phyloP scores from a whole-genome alignment of 2,113 vertebrate genomes.

The Electrona antarctica region DNA sequence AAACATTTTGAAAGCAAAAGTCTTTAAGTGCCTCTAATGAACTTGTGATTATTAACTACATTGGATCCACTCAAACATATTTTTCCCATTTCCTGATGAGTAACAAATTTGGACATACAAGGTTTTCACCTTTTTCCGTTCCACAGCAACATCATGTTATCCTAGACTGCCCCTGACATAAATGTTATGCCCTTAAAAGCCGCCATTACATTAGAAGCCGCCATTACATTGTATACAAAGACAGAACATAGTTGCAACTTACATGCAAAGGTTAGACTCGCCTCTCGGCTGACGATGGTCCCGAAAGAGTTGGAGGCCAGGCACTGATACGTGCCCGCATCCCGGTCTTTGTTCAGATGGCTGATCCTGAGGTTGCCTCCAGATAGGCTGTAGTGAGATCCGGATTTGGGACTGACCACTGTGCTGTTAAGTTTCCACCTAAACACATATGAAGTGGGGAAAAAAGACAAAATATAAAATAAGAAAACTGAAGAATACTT shows the following conservation, averaged over 20 bases:
- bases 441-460: slow-evolving; percentile 25
- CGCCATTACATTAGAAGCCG: neutral
- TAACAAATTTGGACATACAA: no score
- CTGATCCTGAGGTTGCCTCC: slow-evolving; percentile 93
- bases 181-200: slow-evolving; percentile 26
- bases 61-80: no score
- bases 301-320: slow-evolving; percentile 93
- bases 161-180: neutral
- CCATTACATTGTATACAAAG: slow-evolving; percentile 20
- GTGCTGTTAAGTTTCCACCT: slow-evolving; percentile 98
- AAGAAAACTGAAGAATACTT: neutral
- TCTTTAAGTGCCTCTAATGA: neutral
- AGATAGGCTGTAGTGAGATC: slow-evolving; percentile 89
- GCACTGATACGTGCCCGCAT: slow-evolving; percentile 93
- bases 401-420: slow-evolving; percentile 82
- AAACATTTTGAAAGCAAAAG: neutral
- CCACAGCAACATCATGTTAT: neutral
- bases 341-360: slow-evolving; percentile 88
- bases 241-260: slow-evolving; percentile 72
- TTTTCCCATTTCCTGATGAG: no score
- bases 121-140: no score
- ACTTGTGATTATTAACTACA: no score
- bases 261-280: slow-evolving; percentile 95
- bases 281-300: slow-evolving; percentile 92
- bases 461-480: neutral